These are phyloP conservation scores for chimpanzee (Pan troglodytes) DNA, from an alignment of 2,113 vertebrate genomes.

Conservation along the genomic window NHGRI_mPanTro3-v2.1_pri NC_072407.2:124162001-124162500, in stretches of 20 bases:
- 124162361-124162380: background rate
- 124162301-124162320: background rate
- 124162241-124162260: slow-evolving; percentile 45
- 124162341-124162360: background rate
- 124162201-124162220: background rate
- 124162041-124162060: background rate
- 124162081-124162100: slow-evolving; percentile 11
- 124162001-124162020: background rate
- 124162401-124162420: background rate
- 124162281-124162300: slow-evolving; percentile 15
- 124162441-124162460: background rate
- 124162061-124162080: background rate
- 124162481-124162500: background rate
- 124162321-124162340: background rate
- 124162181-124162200: background rate
- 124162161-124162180: background rate
- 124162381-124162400: background rate
- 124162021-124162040: background rate
- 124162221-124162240: slow-evolving; percentile 26
- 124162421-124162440: background rate
- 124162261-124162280: slow-evolving; percentile 54
- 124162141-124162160: background rate
- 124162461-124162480: background rate
- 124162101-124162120: background rate
- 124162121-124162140: background rate